A percentile compares a stretch with the other conserved stretches of the same genome.
Conservation (phyloP, 2,113 vertebrate species). For the Halichoerus grypus region DNA sequence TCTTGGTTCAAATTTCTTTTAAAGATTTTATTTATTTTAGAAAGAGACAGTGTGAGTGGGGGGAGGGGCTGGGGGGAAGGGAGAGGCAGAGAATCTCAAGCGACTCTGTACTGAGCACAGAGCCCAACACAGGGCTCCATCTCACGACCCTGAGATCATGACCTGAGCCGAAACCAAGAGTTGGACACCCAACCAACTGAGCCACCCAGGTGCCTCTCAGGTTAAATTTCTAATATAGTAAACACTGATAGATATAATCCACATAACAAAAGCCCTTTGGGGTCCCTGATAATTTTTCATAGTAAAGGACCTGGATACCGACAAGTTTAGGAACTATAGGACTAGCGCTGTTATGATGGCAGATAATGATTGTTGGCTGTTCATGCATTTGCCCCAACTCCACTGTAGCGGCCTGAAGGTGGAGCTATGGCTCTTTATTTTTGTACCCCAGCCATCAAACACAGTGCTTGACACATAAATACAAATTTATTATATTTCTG, state of each 20-base stretch:
- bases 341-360: rapidly evolving
- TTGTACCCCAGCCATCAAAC: neutral
- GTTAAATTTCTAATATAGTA: neutral
- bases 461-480: neutral
- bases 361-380: rapidly evolving
- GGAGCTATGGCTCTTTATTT: neutral
- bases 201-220: neutral
- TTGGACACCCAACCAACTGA: neutral
- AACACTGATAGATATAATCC: neutral
- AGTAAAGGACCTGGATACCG: neutral
- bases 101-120: neutral
- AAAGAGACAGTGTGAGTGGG: neutral
- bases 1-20: neutral
- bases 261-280: neutral
- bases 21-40: neutral
- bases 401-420: neutral
- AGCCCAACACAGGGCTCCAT: neutral
- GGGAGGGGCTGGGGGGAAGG: neutral
- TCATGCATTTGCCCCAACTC: neutral
- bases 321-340: rapidly evolving
- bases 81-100: neutral
- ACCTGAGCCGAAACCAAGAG: neutral
- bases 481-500: neutral
- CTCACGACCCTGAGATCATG: neutral
- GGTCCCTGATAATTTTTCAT: neutral